Evolutionary conservation across 92 coral and sea anemone species (phyloP).

Genomic region (Parazoanthus atlanticus): DNA sequence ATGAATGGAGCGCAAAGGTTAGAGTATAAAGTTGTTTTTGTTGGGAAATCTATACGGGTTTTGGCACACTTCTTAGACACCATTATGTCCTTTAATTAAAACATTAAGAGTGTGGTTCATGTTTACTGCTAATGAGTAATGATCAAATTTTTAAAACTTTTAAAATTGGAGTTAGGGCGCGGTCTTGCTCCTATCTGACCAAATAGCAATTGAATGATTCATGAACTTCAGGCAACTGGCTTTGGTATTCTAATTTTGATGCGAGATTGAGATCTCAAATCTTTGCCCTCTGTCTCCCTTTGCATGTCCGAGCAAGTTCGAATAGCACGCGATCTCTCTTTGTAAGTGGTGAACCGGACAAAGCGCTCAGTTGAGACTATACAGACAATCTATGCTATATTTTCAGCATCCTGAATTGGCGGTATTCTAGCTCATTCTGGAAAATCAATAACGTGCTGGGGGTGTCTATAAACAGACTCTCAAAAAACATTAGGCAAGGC

Average conservation of each 20-base stretch:
- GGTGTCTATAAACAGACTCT: slow-evolving; percentile 36
- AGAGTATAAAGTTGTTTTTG: slow-evolving; percentile 34
- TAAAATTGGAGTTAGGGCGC: not conserved
- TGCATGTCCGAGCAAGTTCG: not conserved
- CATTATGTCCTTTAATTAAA: slow-evolving; percentile 1
- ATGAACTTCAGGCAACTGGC: not conserved
- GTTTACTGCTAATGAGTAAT: slow-evolving; percentile 7
- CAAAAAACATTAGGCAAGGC: not conserved
- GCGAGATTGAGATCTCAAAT: not conserved
- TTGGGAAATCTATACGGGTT: slow-evolving; percentile 27
- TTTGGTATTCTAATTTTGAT: not conserved
- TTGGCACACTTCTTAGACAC: slow-evolving; percentile 18
- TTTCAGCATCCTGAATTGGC: not conserved
- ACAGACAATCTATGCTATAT: not conserved
- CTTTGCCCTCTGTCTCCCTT: not conserved
- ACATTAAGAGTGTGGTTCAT: not conserved
- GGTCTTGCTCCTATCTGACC: not conserved
- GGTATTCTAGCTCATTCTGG: not conserved
- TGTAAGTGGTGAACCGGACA: not conserved
- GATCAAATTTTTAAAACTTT: not conserved
- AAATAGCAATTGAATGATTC: not conserved
- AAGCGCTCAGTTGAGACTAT: not conserved
- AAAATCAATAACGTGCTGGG: slow-evolving; percentile 20
- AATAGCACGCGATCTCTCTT: not conserved
- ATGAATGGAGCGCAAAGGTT: slow-evolving; percentile 36